Evolutionary conservation across 35 echinoderm and acorn worm genomes (phyloP).

Genomic region (Amphiura filiformis): DNA sequence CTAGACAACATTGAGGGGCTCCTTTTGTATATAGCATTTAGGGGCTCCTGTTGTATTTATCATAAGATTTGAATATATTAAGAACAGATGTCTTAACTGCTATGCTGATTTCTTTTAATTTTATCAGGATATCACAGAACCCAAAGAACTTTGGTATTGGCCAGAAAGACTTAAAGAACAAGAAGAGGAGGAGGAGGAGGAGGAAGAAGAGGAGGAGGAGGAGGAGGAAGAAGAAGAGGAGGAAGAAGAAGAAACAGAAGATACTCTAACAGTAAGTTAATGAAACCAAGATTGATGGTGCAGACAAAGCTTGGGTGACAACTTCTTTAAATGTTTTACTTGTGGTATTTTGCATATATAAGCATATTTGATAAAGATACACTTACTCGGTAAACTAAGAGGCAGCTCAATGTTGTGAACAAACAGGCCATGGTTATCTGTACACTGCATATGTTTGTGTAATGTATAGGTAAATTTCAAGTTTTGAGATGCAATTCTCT

Average conservation of each 20-base stretch:
- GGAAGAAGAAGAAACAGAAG: background rate
- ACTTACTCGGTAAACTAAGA: too few species aligned
- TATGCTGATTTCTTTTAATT: background rate
- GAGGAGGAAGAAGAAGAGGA: slow-evolving; percentile 39
- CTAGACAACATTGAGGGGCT: too few species aligned
- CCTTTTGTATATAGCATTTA: too few species aligned
- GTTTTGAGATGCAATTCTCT: too few species aligned
- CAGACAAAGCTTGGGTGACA: background rate
- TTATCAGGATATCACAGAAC: slow-evolving; percentile 26
- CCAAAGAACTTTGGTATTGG: slow-evolving; percentile 52
- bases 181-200: slow-evolving; percentile 39
- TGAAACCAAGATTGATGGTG: too few species aligned
- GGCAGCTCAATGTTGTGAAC: too few species aligned
- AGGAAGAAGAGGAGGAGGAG: slow-evolving; percentile 60
- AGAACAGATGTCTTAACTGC: too few species aligned
- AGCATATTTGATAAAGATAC: slow-evolving; percentile 22
- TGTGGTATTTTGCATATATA: background rate
- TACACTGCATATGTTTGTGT: too few species aligned
- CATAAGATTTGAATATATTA: too few species aligned
- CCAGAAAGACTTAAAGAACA: slow-evolving; percentile 12
- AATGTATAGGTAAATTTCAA: too few species aligned
- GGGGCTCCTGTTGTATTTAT: too few species aligned
- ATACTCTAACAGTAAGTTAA: slow-evolving; percentile 12
- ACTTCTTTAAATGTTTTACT: background rate
- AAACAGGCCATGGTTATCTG: too few species aligned